Percentiles rank a stretch among this genome's conserved stretches.
Conservation (phyloP, 2,888 invertebrate genomes). For the Rotaria macrura region DNA sequence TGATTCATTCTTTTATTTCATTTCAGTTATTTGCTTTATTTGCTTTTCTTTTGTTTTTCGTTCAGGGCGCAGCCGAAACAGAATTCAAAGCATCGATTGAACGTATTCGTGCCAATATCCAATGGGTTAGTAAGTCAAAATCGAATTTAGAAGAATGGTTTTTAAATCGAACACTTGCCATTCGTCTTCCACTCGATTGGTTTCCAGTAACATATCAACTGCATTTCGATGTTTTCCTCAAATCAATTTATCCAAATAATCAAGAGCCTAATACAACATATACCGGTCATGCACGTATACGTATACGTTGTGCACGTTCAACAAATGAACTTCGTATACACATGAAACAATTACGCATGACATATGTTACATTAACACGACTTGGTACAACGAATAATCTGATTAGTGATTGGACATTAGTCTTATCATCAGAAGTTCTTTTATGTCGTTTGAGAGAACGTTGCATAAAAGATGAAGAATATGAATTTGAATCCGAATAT, state of each 20-base stretch:
- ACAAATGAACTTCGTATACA: constrained; percentile 48
- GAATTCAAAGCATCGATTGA: background rate
- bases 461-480: background rate
- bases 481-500: constrained; percentile 16
- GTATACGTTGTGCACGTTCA: constrained; percentile 37
- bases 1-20: background rate
- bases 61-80: background rate
- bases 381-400: constrained; percentile 62
- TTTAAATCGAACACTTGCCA: background rate
- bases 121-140: constrained; percentile 20
- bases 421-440: background rate
- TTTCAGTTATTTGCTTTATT: background rate
- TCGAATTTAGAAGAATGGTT: constrained; percentile 7
- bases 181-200: constrained; percentile 22
- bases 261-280: constrained; percentile 57
- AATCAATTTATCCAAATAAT: background rate
- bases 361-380: constrained; percentile 59
- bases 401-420: constrained; percentile 57
- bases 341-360: constrained; percentile 44
- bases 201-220: constrained; percentile 23
- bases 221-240: constrained; percentile 22
- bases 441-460: background rate
- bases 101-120: constrained; percentile 22
- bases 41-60: too few relatives aligned
- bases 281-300: constrained; percentile 59